Base-by-base conservation (phyloP, 2,113 vertebrate genomes). In the Dasyornis broadbenti region DNA sequence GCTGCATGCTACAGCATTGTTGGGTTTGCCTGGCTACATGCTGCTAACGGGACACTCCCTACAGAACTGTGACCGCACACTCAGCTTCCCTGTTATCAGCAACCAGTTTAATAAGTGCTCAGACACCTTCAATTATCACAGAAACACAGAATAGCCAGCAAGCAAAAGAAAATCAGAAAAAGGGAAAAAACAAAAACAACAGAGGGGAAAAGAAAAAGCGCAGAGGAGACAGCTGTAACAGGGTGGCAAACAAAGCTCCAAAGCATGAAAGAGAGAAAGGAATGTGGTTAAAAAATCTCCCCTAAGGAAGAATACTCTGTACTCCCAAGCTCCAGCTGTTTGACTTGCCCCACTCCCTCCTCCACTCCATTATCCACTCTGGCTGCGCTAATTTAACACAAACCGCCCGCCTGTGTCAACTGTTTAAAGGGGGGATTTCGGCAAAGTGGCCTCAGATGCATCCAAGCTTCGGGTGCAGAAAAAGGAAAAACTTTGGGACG, bases 231-330 rank as follows among this genome's bases (percentile, higher is more conserved):
- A 88, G 79, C 84, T 96, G 94, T 95, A 95, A 92, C 69, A 68
- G 89, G 72, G 83, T 89, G 92, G 92, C 90, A 93, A 96, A 96
- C 94, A 96, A 96, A 96, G 94, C 94, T 97, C 94, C 64, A 70
- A 92, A 95, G 90, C 96, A 96, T 90, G 76, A 96, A 96, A 96
- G 94, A 77, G 91, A 94, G 92, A 95, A 96, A 96, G 93, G 96
- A 96, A 97, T 96, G 96, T 47, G 94, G 94, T 96, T 96, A 95
- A 94, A 97, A 97, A 95, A 93, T 94, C 95, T 96, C 88, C 96
- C 94, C 96, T 93, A 96, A 96, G 96, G 96, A 97, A 92, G 94
- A 96, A 96, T 84, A 95, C 80, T 78, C 72, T 40, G 57, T 81
- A 71, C 61, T 30, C 86, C 64, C 23, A 56, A 92, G 86, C 92